Base-by-base conservation (phyloP, 2,888 invertebrate species). In the Podotricha telesiphe region DNA sequence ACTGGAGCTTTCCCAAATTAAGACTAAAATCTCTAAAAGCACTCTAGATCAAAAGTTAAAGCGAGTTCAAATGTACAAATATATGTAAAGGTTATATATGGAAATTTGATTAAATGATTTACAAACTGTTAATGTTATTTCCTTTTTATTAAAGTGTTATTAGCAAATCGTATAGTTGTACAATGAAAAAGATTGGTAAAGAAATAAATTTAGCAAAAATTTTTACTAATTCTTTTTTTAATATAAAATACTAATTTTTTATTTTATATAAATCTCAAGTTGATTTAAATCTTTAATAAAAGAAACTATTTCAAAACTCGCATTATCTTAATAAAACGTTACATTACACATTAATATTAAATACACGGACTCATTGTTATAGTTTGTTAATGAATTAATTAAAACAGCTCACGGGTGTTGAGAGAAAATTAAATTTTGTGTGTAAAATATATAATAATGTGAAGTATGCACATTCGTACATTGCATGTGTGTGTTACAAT, bases 1-100 rank as follows among this genome's bases (percentile, higher is more conserved):
- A 67, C 63, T 71, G 71, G 69, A 62, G 55, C 48, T 64, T 59
- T 61, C 66, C 71, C 69, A 69, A 71, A 71, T 71, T 64, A 69
- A 67, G 59, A 64, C 34, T 20, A 19, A 22, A 42, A 58, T 58
- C 58, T 58, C 58, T 58, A 42, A 58, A 58, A 58, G 58, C 58
- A 22, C 40, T 58, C 42, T 58, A n/a, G 58, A 42, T 42, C 42
- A 20, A 42, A 51, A 42, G 22, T 58, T 58, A 22, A 58, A 20
- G 28, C 6, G 6, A 42, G 42, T 20, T 58, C 10, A 8, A 42
- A 42, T 42, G 15, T 42, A 53, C 8, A 28, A 28, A 53, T 53
- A 28, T 53, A 28, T 28, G 28, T 22, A 6, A 6, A 28, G 6
- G 6, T 28, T 28, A 28, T 28, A 28, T 28, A 28, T 28, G 28